These are phyloP conservation scores for Acrocephalus kingi DNA, from an alignment of 2,113 vertebrate genomes.

Conservation along the genomic window DNA sequence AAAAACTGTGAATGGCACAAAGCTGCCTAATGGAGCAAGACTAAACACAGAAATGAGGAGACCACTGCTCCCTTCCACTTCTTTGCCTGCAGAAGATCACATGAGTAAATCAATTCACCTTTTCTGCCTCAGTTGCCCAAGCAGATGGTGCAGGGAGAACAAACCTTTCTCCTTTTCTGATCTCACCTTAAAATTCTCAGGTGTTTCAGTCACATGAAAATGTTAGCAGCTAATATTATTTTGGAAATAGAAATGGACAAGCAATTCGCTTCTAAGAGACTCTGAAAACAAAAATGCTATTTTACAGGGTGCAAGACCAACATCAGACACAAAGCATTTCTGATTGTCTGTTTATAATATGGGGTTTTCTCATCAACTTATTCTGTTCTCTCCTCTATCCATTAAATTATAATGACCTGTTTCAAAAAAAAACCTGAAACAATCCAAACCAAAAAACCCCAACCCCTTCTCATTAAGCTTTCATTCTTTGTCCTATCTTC, in stretches of 20 bases:
- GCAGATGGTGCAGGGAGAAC: not conserved
- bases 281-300: not conserved
- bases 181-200: not conserved
- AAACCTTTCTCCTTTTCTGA: not conserved
- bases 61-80: not conserved
- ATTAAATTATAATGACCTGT: not conserved
- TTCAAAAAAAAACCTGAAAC: not conserved
- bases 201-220: not conserved
- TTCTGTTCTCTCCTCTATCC: not conserved
- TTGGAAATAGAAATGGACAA: not conserved
- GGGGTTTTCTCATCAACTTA: not conserved
- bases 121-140: not conserved
- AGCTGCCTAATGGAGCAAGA: not conserved
- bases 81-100: not conserved
- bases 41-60: not conserved
- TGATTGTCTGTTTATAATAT: not conserved
- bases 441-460: not conserved
- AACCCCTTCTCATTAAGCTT: not conserved
- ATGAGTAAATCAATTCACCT: not conserved
- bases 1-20: not conserved
- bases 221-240: not conserved
- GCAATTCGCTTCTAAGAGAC: not conserved
- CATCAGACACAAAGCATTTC: not conserved
- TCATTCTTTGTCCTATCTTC: not conserved
- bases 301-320: not conserved